These are phyloP conservation scores for Daboia siamensis DNA, from an alignment of 2,113 vertebrate species.

Conservation along the genomic window DNA sequence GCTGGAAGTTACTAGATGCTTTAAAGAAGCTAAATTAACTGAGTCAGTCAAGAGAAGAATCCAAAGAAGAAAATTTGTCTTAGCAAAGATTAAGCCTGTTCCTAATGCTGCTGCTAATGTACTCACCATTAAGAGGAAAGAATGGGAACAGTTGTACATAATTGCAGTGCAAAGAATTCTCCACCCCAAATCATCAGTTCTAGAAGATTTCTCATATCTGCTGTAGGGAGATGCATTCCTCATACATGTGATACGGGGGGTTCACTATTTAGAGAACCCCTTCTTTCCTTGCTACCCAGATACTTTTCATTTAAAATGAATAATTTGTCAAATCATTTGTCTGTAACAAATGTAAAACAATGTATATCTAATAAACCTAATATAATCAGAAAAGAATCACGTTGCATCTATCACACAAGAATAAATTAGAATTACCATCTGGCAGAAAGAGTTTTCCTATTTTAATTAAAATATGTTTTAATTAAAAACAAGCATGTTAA, in stretches of 20 bases:
- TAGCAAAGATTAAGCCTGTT: background rate
- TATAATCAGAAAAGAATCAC: slow-evolving; percentile 47
- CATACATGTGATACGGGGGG: background rate
- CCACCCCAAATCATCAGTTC: background rate
- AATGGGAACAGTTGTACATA: background rate
- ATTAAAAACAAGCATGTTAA: slow-evolving; percentile 65
- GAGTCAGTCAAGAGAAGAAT: background rate
- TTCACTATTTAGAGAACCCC: background rate
- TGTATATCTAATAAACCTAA: slow-evolving; percentile 28
- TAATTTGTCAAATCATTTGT: slow-evolving; percentile 29
- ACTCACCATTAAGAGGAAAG: background rate
- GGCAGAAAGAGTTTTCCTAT: slow-evolving; percentile 57
- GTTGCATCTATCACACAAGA: slow-evolving; percentile 54
- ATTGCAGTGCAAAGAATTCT: background rate
- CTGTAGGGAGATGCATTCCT: background rate
- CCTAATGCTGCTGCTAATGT: background rate
- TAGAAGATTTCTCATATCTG: background rate
- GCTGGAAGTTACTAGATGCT: background rate
- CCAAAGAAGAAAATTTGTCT: background rate
- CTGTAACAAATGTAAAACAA: slow-evolving; percentile 40
- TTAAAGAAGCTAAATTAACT: background rate
- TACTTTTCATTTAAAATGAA: background rate
- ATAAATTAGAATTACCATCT: slow-evolving; percentile 71
- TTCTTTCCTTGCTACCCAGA: background rate
- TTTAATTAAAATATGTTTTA: slow-evolving; percentile 66